phyloP scores from a whole-genome alignment of 1,140 invertebrate genomes.

The Aplysia californica region DNA sequence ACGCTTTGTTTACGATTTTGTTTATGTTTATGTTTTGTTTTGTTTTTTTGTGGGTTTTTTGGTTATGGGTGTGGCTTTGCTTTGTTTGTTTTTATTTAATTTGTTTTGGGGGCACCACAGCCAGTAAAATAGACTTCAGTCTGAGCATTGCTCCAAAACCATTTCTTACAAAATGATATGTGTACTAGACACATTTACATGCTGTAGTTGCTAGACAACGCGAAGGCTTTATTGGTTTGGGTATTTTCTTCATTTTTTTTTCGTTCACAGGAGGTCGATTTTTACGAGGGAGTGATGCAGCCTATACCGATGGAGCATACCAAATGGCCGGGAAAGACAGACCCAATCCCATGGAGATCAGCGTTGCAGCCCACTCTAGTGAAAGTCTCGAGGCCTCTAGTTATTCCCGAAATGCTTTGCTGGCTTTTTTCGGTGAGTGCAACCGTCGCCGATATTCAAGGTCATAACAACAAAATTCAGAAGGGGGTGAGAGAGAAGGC shows the following conservation, averaged over 20 bases:
- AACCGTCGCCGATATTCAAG: neutral
- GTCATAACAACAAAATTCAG: neutral
- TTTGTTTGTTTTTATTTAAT: too few relatives aligned
- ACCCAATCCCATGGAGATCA: slow-evolving; percentile 88
- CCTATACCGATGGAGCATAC: slow-evolving; percentile 91
- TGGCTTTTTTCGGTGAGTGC: slow-evolving; percentile 93
- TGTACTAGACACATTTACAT: neutral
- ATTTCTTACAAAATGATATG: neutral
- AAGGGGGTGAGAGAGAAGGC: too few relatives aligned
- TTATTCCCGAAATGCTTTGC: slow-evolving; percentile 89
- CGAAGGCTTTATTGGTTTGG: neutral
- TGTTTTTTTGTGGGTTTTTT: too few relatives aligned
- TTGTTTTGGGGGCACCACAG: too few relatives aligned
- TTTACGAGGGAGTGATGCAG: slow-evolving; percentile 87
- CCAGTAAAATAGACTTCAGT: too few relatives aligned
- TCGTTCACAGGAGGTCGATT: slow-evolving; percentile 79
- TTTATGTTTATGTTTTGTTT: too few relatives aligned
- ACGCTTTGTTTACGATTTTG: too few relatives aligned
- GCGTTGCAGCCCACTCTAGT: slow-evolving; percentile 84
- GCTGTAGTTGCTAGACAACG: neutral
- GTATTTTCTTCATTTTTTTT: neutral
- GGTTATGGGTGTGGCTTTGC: too few relatives aligned
- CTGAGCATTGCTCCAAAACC: neutral
- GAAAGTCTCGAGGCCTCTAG: slow-evolving; percentile 87
- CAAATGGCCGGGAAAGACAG: slow-evolving; percentile 83